phyloP scores from a whole-genome alignment of 1,140 invertebrate genomes.

The Arctopsyche grandis region DNA sequence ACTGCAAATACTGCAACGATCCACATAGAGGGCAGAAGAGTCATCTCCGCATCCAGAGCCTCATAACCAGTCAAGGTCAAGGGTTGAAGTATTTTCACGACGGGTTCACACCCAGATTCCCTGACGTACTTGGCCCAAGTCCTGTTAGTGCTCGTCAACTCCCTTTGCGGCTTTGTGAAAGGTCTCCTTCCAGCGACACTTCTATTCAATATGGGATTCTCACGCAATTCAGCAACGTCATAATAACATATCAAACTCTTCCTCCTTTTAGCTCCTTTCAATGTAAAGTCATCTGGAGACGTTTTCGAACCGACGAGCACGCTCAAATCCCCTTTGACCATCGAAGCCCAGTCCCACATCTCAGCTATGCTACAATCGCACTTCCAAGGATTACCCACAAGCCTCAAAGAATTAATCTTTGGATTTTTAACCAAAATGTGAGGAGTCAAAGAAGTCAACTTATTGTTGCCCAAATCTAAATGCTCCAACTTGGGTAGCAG shows the following conservation, averaged over 20 bases:
- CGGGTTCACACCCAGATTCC: conserved; percentile 73
- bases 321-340: conserved; percentile 72
- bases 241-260: conserved; percentile 74
- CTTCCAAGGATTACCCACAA: conserved; percentile 75
- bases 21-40: conserved; percentile 33
- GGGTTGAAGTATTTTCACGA: conserved; percentile 64
- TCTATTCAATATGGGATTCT: conserved; percentile 65
- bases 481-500: conserved; percentile 70
- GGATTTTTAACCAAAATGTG: conserved; percentile 68
- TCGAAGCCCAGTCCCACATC: conserved; percentile 78
- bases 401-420: conserved; percentile 69
- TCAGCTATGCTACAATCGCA: conserved; percentile 77
- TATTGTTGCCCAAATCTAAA: conserved; percentile 74
- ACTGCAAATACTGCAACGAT: conserved; percentile 42
- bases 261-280: conserved; percentile 71
- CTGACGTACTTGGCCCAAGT: conserved; percentile 79
- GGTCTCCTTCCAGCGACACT: conserved; percentile 66
- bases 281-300: conserved; percentile 67
- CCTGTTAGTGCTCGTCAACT: conserved; percentile 68
- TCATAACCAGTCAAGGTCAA: conserved; percentile 57
- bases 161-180: conserved; percentile 67
- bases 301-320: conserved; percentile 74
- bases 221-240: conserved; percentile 68
- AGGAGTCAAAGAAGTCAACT: conserved; percentile 70
- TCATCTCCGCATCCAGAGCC: not conserved